These are phyloP conservation scores for Elephantulus edwardii DNA, from an alignment of 2,113 vertebrate genomes.

Conservation along the genomic window DNA sequence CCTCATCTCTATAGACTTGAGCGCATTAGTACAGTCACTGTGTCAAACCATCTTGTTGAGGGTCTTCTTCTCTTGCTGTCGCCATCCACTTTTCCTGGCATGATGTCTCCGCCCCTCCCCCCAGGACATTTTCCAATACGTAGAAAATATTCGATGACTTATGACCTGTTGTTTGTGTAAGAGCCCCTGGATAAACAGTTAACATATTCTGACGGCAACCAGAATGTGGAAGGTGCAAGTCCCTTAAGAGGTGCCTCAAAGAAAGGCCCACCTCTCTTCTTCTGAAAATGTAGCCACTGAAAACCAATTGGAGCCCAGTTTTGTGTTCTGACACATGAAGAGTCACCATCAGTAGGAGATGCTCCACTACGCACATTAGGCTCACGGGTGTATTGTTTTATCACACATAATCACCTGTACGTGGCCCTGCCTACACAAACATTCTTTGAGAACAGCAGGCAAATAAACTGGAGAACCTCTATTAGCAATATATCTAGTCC, in stretches of 20 bases:
- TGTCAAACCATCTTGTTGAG: no score
- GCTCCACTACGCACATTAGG: not conserved
- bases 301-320: not conserved
- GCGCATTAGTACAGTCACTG: no score
- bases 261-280: not conserved
- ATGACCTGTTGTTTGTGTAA: no score
- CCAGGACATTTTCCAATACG: no score
- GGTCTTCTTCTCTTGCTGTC: no score
- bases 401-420: not conserved
- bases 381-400: not conserved
- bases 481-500: not conserved
- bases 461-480: not conserved
- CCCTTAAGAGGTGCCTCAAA: not conserved
- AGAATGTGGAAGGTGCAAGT: not conserved
- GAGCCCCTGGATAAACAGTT: not conserved
- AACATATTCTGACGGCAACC: not conserved
- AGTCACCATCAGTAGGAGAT: not conserved
- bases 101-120: no score
- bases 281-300: not conserved
- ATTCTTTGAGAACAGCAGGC: slow-evolving; percentile 22
- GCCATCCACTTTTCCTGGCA: no score
- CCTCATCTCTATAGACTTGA: no score
- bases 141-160: not conserved
- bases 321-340: no score
- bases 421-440: not conserved